Conservation (phyloP, 2,888 invertebrate species). For the Erpobdella octoculata region DNA sequence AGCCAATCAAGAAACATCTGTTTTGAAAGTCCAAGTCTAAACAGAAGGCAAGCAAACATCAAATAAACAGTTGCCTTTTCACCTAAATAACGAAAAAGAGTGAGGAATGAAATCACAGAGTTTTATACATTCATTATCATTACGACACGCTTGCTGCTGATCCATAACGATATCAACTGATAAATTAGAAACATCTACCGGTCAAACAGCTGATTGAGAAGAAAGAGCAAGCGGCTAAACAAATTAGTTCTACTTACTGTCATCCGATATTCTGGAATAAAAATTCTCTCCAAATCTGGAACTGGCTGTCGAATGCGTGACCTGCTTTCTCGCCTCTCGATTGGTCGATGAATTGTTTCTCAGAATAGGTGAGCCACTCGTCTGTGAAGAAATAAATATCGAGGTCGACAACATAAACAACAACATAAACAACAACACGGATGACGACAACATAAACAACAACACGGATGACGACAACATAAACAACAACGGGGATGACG, state of each 20-base stretch:
- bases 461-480: too few species aligned
- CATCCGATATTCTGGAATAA: slow-evolving; percentile 35
- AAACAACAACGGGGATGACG: too few species aligned
- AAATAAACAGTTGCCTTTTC: too few species aligned
- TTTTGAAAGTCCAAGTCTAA: too few species aligned
- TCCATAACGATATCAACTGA: neutral
- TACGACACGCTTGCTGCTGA: too few species aligned
- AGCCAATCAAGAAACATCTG: too few species aligned
- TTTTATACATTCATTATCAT: neutral
- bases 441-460: too few species aligned
- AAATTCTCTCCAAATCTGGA: slow-evolving; percentile 33
- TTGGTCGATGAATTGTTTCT: neutral
- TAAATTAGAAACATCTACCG: neutral
- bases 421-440: too few species aligned
- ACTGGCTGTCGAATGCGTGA: slow-evolving; percentile 22
- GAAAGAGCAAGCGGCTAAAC: neutral
- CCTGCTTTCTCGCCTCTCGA: slow-evolving; percentile 27
- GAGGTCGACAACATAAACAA: too few species aligned
- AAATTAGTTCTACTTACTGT: slow-evolving; percentile 27
- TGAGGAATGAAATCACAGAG: too few species aligned
- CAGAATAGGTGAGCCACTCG: neutral
- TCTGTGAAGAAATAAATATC: neutral
- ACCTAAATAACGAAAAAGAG: too few species aligned
- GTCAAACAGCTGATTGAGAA: neutral
- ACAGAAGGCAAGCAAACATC: too few species aligned